phyloP scores from a whole-genome alignment of 2,888 invertebrate genomes.

The Drosophila villosipedis region DNA sequence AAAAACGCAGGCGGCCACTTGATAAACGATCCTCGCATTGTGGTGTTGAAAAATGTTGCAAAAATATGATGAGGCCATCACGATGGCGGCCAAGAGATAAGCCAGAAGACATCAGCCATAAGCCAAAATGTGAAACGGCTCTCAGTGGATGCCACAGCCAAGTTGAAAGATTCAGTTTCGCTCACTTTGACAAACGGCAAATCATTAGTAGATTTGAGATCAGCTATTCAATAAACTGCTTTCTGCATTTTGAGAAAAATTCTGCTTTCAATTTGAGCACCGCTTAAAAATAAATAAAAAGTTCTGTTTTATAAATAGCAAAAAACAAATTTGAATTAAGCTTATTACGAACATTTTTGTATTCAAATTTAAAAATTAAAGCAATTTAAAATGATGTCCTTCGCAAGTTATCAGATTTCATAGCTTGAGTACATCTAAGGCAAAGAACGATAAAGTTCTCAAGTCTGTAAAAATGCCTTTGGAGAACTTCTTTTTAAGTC shows the following conservation, averaged over 20 bases:
- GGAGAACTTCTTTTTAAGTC: accelerated
- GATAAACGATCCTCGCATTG: conserved; percentile 74
- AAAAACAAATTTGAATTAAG: neutral
- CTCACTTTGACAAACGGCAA: conserved; percentile 40
- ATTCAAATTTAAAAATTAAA: neutral
- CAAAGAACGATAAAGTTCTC: neutral
- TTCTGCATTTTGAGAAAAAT: neutral
- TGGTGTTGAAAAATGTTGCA: conserved; percentile 78
- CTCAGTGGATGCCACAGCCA: neutral
- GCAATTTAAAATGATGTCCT: neutral
- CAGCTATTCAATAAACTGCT: conserved; percentile 1
- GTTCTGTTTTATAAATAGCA: neutral
- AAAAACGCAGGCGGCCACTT: conserved; percentile 34
- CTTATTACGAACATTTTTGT: neutral
- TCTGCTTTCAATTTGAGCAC: neutral
- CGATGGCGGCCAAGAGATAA: conserved; percentile 64
- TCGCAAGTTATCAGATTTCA: neutral
- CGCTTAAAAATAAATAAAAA: neutral
- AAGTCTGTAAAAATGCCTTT: neutral
- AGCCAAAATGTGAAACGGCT: conserved; percentile 11
- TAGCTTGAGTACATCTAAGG: neutral
- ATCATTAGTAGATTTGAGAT: conserved; percentile 27
- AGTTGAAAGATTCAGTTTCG: conserved; percentile 12
- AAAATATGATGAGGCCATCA: conserved; percentile 83
- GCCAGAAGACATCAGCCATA: conserved; percentile 13